Base-by-base conservation (phyloP, 2,888 invertebrate genomes). In the Lithophane leautieri region DNA sequence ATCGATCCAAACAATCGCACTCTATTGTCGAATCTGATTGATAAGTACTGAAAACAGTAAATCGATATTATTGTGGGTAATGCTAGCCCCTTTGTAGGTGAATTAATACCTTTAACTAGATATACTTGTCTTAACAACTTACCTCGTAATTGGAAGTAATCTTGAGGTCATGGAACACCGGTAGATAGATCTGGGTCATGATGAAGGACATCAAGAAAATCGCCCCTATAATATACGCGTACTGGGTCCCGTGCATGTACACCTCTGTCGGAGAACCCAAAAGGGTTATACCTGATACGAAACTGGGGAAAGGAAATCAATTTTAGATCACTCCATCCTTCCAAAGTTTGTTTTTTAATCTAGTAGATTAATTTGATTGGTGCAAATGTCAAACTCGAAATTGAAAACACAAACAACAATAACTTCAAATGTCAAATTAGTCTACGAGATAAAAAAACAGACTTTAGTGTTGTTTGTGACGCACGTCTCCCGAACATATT, bases 71-170 rank as follows among this genome's bases (percentile, higher is more conserved):
- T 22, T 58, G 19, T 50, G 14, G 34, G 34, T 42, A n/a, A 12
- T 19, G n/a, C n/a, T 50, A 66, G 28, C 3, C 6, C 12, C 1
- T 54, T 25, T 12, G 4, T 25, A 42, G 0, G 6, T 40, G 4
- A 28, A 47, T 58, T 47, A 14, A 22, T 76, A n/a, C 3, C 12
- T 50, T 50, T 60, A 2, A 40, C 19, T 52, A 14, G 9, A 16
- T 22, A 16, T 34, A 47, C 34, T 34, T 11, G 6, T 25, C 1
- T 22, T 44, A 9, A 22, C 12, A 9, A 12, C 84, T 92, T 94
- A 98, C 98, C 97, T 98, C 98, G 91, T 98, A 98, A 79, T 98
- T 98, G 40, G 98, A 98, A 56, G 98, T 98, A 42, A 98, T 97
- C 88, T 97, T 97, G 28, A 98, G 96, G 72, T 97, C 97, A 89